Percentiles rank a stretch among this genome's conserved stretches.
phyloP scores from a whole-genome alignment of 2,888 invertebrate genomes.

The Macroteleia sp. region DNA sequence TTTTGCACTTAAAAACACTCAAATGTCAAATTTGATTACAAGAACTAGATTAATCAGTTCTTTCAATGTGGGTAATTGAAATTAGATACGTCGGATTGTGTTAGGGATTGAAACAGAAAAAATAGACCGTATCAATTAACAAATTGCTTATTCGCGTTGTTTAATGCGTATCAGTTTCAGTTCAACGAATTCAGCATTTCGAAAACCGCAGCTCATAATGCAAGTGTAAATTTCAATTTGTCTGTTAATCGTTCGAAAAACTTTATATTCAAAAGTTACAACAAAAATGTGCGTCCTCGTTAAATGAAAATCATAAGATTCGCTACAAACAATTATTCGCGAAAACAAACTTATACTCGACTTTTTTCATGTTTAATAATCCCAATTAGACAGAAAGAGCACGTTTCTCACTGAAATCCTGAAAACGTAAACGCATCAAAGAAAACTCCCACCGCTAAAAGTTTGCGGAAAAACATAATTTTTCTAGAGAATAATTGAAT shows the following conservation, averaged over 20 bases:
- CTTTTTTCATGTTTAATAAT: slow-evolving; percentile 7
- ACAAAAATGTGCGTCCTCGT: too few relatives aligned
- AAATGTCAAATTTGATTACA: slow-evolving; percentile 51
- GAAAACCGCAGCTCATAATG: too few relatives aligned
- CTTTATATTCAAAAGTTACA: background rate
- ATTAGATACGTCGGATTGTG: slow-evolving; percentile 19
- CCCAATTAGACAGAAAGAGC: slow-evolving; percentile 14
- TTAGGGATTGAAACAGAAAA: slow-evolving; percentile 15
- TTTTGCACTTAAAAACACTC: slow-evolving; percentile 34
- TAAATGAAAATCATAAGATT: too few relatives aligned
- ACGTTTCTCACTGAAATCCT: background rate
- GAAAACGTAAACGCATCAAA: slow-evolving; percentile 15
- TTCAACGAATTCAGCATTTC: too few relatives aligned
- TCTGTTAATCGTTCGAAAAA: too few relatives aligned
- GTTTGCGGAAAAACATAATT: slow-evolving; percentile 3
- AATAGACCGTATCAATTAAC: slow-evolving; percentile 30
- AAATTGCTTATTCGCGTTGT: slow-evolving; percentile 21
- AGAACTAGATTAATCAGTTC: slow-evolving; percentile 35
- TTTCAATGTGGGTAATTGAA: slow-evolving; percentile 20
- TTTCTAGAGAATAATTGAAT: slow-evolving; percentile 21
- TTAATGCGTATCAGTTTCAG: slow-evolving; percentile 11
- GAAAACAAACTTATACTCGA: slow-evolving; percentile 3
- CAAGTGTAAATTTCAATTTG: slow-evolving; percentile 1
- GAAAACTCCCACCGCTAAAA: slow-evolving; percentile 2
- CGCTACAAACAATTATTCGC: slow-evolving; percentile 18